Conservation (phyloP, 2,113 vertebrate species). For the Aphyosemion australe region DNA sequence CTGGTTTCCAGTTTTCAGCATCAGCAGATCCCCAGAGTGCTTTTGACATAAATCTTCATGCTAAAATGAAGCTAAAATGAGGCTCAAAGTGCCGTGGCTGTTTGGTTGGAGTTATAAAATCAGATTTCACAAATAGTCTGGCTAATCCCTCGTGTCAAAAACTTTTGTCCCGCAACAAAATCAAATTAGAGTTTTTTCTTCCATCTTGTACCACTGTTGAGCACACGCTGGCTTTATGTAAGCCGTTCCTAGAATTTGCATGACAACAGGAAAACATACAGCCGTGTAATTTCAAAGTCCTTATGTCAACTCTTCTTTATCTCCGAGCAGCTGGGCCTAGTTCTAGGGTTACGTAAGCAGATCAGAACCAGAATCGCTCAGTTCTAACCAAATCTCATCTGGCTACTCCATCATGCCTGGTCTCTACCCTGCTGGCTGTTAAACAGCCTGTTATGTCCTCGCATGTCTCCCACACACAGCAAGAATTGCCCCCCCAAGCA, state of each 20-base stretch:
- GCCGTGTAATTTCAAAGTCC: constrained; percentile 19
- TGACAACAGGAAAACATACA: constrained; percentile 15
- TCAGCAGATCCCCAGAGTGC: constrained; percentile 5
- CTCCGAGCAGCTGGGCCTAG: constrained; percentile 50
- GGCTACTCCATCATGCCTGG: constrained; percentile 61
- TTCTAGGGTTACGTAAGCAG: constrained; percentile 61
- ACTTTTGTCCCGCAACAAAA: no score
- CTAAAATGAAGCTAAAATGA: constrained; percentile 20
- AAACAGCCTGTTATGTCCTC: constrained; percentile 43
- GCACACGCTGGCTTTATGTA: neutral
- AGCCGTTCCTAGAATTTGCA: constrained; percentile 18
- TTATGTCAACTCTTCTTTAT: constrained; percentile 47
- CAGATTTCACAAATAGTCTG: neutral
- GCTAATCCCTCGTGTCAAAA: no score
- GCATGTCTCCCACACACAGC: constrained; percentile 10
- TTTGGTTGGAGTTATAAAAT: no score
- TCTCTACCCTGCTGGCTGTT: constrained; percentile 44
- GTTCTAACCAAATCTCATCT: constrained; percentile 69
- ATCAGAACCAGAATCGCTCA: constrained; percentile 62
- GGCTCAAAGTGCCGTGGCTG: neutral
- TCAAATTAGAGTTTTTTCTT: neutral
- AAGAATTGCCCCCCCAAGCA: constrained; percentile 30
- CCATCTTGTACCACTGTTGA: no score
- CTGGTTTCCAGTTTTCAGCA: constrained; percentile 20
- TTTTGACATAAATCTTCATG: constrained; percentile 7